phyloP scores from a whole-genome alignment of 2,888 invertebrate species.

The Aporophyla nigra region DNA sequence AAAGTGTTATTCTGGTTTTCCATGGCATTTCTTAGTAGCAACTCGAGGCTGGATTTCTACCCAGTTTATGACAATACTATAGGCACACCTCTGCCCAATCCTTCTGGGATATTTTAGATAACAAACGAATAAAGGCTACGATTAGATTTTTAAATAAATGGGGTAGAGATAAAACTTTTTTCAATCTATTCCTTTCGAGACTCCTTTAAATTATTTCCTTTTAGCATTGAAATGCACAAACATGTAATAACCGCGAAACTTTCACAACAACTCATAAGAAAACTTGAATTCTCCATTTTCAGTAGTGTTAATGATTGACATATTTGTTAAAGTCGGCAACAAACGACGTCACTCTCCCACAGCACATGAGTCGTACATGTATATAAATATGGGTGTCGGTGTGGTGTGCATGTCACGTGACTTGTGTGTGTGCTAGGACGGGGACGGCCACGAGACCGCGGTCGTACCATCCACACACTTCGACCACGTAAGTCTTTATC shows the following conservation, averaged over 20 bases:
- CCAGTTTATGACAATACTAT: neutral
- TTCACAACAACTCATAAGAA: neutral
- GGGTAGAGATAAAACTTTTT: too few relatives aligned
- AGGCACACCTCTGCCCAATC: neutral
- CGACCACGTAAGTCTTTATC: constrained; percentile 84
- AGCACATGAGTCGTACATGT: constrained; percentile 69
- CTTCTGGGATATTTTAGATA: neutral
- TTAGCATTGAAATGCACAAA: neutral
- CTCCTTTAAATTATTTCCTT: neutral
- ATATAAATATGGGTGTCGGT: constrained; percentile 81
- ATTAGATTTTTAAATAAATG: too few relatives aligned
- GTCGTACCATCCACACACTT: constrained; percentile 86
- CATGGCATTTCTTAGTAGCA: neutral
- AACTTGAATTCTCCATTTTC: neutral
- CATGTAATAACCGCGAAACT: neutral
- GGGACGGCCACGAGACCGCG: constrained; percentile 86
- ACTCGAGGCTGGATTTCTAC: neutral
- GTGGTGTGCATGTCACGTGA: constrained; percentile 83
- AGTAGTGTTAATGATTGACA: neutral
- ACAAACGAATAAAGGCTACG: neutral
- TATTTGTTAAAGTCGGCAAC: neutral
- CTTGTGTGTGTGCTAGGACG: constrained; percentile 87
- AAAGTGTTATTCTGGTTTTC: neutral
- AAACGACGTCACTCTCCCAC: constrained; percentile 35
- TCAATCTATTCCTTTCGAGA: neutral